Evolutionary conservation across 2,113 vertebrate species (phyloP), one percentile per base, ranked within the genome.

Genomic region (Garra rufa): DNA sequence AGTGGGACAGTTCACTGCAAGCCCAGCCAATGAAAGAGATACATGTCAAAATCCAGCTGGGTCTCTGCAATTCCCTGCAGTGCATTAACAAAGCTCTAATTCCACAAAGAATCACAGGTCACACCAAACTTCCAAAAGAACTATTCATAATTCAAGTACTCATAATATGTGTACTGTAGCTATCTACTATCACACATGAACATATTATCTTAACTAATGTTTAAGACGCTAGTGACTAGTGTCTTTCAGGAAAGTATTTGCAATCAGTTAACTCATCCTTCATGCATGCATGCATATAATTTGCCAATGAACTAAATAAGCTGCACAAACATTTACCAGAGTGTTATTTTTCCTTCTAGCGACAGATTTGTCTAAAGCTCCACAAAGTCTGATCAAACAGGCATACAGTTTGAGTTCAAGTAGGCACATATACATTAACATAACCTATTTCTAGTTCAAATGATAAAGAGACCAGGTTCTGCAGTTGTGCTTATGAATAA

Each of bases 21-120:
- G 73, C 24, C 71, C 82, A 46, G 41, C 24, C 71, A 41, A 63
- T 84, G 44, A 63, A 87, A 61, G 48, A 73, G 75, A 61, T 73
- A 41, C 65, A 78, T 83, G 85, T 59, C 81, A 80, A 57, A 78
- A 28, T 63, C 71, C 83, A 85, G 83, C n/a, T 57, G 78, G 63
- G 28, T 75, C 65, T 24, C 1, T 80, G 82, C 43, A 88, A 77
- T 34, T 41, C 48, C 63, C 83, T 77, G 75, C 52, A 34, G 75
- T 15, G 69, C 61, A 28, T 83, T 85, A 71, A 85, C 57, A 78
- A 61, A 69, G 38, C 21, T 30, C 6, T 46, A 46, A 85, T 73
- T 73, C 38, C 52, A 46, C n/a, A 17, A 55, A 28, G 15, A 10
- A 17, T 26, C 21, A 10, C 10, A 38, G 30, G 44, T 15, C 14